These are phyloP conservation scores for Drosophila prolongata DNA, from an alignment of 2,888 invertebrate genomes.

Conservation along the genomic window DNA sequence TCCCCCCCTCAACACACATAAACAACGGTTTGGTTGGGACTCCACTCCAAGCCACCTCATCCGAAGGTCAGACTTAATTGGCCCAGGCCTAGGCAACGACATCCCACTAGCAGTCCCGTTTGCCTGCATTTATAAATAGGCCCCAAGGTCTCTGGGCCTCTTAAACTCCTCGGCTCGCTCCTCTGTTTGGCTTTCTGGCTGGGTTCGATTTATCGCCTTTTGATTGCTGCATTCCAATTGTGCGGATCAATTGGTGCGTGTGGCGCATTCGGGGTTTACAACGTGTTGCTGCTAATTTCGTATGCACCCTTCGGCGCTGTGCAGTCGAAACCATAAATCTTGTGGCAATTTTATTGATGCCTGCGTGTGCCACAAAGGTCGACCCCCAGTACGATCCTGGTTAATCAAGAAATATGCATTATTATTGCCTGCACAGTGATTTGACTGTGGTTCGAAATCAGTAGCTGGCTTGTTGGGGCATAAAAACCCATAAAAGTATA, in stretches of 20 bases:
- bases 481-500: slow-evolving; percentile 21
- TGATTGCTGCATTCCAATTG: slow-evolving; percentile 67
- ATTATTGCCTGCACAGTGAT: slow-evolving; percentile 14
- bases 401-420: slow-evolving; percentile 43
- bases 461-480: slow-evolving; percentile 18
- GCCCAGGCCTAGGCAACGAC: slow-evolving; percentile 39
- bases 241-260: slow-evolving; percentile 28
- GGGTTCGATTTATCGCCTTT: slow-evolving; percentile 66
- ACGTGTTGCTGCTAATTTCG: slow-evolving; percentile 51
- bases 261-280: slow-evolving; percentile 35
- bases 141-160: slow-evolving; percentile 61
- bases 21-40: slow-evolving; percentile 60
- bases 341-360: slow-evolving; percentile 59
- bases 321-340: slow-evolving; percentile 70
- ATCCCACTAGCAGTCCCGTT: slow-evolving; percentile 52
- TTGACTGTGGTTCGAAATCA: slow-evolving; percentile 6
- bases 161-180: neutral
- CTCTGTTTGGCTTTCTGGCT: slow-evolving; percentile 2
- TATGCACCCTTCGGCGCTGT: slow-evolving; percentile 56
- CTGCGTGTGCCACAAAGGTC: slow-evolving; percentile 42
- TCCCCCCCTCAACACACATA: slow-evolving; percentile 11
- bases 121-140: slow-evolving; percentile 65
- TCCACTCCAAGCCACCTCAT: neutral
- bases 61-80: slow-evolving; percentile 65
- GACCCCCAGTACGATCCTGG: slow-evolving; percentile 11